A percentile compares a stretch with the other conserved stretches of the same genome.
phyloP scores from a whole-genome alignment of 2,888 invertebrate species.

The Parnassius glacialis region DNA sequence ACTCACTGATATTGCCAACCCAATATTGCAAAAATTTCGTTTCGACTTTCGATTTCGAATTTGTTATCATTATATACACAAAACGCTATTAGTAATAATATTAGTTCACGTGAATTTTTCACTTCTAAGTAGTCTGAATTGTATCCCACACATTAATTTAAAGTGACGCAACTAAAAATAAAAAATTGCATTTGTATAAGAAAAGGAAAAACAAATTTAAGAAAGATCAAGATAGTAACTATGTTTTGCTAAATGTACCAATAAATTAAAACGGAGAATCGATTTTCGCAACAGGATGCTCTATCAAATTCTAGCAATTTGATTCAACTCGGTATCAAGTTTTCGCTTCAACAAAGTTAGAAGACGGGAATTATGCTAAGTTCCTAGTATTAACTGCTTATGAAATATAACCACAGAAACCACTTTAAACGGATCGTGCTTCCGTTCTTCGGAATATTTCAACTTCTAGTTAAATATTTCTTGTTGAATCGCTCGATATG shows the following conservation, averaged over 20 bases:
- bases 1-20: too few species aligned
- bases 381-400: conserved; percentile 34
- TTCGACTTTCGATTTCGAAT: too few species aligned
- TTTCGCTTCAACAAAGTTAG: conserved; percentile 31
- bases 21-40: too few species aligned
- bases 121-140: too few species aligned
- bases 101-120: too few species aligned
- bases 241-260: conserved; percentile 2
- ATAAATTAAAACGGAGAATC: conserved; percentile 27
- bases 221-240: neutral
- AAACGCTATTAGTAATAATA: too few species aligned
- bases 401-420: conserved; percentile 40
- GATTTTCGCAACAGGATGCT: conserved; percentile 30
- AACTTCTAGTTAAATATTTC: neutral
- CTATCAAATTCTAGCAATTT: conserved; percentile 36
- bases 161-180: too few species aligned
- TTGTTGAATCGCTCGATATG: neutral
- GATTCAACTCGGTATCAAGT: conserved; percentile 30
- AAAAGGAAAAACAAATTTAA: too few species aligned
- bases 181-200: too few species aligned
- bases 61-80: too few species aligned
- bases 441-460: conserved; percentile 9
- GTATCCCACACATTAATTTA: too few species aligned
- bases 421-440: conserved; percentile 31
- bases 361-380: conserved; percentile 34